Evolutionary conservation across 2,113 vertebrate species (phyloP), one percentile per base, ranked within the genome.

Genomic region (Macroglossus sobrinus): DNA sequence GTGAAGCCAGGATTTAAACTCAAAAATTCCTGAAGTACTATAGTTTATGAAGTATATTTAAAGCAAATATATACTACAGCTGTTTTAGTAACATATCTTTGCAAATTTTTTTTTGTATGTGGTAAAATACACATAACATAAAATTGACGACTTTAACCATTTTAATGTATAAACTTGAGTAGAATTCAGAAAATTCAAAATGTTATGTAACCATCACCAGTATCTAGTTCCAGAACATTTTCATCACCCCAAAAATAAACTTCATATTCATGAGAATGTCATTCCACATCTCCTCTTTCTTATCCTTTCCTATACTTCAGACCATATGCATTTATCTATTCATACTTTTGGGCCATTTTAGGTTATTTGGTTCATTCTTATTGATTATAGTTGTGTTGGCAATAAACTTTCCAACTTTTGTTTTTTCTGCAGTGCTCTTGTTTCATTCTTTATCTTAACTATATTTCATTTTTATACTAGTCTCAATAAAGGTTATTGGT

Each of bases 201-300:
- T 78, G 0, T 35, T 72, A 18, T 40, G 7, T 6, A 43, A 76
- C 7, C 4, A 22, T 26, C 4, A 81, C 2, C 22, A 71, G 0
- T 28, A 26, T 59, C 24, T 87, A 53, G n/a, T 47, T 74, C 6
- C 18, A 84, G 11, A 84, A 86, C 0, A 84, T 68, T 35, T 59
- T 66, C 12, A 61, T 84, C 8, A 53, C 6, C 26, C 14, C 0
- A 2, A 68, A 61, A 93, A 19, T 6, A 50, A 94, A 78, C 0
- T 40, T 2, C 1, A 4, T 35, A 35, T 10, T 3, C 5, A 2
- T 45, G 91, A 79, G 71, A 4, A 1, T 30, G 13, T 61, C 19
- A 61, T 26, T 66, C 5, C 9, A 1, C 5, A 35, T 63, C 16
- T 2, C 16, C 0, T 5, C 2, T 4, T 50, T 18, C 38, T 22